Percentiles rank a stretch among this genome's conserved stretches.
Conservation (phyloP, 2,888 invertebrate species). For the Zygaena filipendulae region DNA sequence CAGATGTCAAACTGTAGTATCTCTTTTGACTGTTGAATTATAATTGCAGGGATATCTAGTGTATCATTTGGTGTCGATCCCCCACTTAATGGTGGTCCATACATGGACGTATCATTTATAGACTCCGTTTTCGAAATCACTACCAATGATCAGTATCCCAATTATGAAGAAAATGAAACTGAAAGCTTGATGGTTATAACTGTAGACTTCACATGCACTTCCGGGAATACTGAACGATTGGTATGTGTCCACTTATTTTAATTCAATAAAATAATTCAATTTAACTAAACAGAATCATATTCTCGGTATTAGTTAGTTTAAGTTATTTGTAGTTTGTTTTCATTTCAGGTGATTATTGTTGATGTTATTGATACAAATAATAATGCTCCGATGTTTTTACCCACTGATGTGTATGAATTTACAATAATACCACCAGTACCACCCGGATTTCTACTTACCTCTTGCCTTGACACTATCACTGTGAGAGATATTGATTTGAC, state of each 20-base stretch:
- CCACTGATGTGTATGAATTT: slow-evolving; percentile 32
- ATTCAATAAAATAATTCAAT: too few species aligned
- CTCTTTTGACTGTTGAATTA: too few species aligned
- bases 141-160: slow-evolving; percentile 28
- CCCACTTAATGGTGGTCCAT: slow-evolving; percentile 33
- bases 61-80: slow-evolving; percentile 22
- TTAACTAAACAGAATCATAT: too few species aligned
- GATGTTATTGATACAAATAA: slow-evolving; percentile 60
- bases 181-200: slow-evolving; percentile 23
- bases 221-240: slow-evolving; percentile 21
- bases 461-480: slow-evolving; percentile 42
- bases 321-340: background rate
- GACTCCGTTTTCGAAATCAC: slow-evolving; percentile 27
- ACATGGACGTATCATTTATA: slow-evolving; percentile 23
- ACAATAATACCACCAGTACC: slow-evolving; percentile 56
- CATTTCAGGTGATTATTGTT: slow-evolving; percentile 43
- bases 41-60: slow-evolving; percentile 27
- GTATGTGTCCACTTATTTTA: too few species aligned
- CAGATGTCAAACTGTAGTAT: too few species aligned
- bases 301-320: too few species aligned
- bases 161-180: slow-evolving; percentile 47
- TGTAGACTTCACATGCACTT: slow-evolving; percentile 31
- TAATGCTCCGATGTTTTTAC: slow-evolving; percentile 44
- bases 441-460: slow-evolving; percentile 45
- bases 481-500: slow-evolving; percentile 66